Percentiles rank a stretch among this genome's conserved stretches.
phyloP scores from a whole-genome alignment of 2,888 invertebrate species.

The Drosophila differens region DNA sequence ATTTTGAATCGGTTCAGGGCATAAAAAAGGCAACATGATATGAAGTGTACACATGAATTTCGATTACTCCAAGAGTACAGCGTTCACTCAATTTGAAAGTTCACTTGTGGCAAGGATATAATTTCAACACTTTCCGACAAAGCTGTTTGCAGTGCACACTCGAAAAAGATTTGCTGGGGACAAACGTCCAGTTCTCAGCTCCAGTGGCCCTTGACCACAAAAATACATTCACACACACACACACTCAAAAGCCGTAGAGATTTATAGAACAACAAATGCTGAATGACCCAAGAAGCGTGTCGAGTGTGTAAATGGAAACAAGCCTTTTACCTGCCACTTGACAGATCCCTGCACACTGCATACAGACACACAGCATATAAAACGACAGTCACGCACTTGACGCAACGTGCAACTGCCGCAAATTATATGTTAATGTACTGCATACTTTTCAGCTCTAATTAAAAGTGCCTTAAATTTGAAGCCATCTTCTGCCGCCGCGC shows the following conservation, averaged over 20 bases:
- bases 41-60: neutral
- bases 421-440: slow-evolving; percentile 65
- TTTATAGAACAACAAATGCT: slow-evolving; percentile 45
- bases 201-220: slow-evolving; percentile 49
- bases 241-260: slow-evolving; percentile 30
- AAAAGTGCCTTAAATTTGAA: slow-evolving; percentile 34
- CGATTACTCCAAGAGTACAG: neutral
- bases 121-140: neutral
- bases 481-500: slow-evolving; percentile 30
- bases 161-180: neutral
- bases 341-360: slow-evolving; percentile 19
- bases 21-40: neutral
- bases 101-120: neutral
- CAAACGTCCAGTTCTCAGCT: neutral
- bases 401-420: slow-evolving; percentile 59
- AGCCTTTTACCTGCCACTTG: slow-evolving; percentile 42
- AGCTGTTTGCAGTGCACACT: slow-evolving; percentile 4
- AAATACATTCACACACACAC: slow-evolving; percentile 11
- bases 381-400: slow-evolving; percentile 45
- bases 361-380: slow-evolving; percentile 1
- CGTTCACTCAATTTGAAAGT: neutral
- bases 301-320: slow-evolving; percentile 16
- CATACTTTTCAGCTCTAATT: slow-evolving; percentile 49
- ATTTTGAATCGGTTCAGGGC: neutral
- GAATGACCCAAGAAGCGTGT: slow-evolving; percentile 10